Conservation (phyloP, 2,888 invertebrate species). For the Dinocampus coccinellae region DNA sequence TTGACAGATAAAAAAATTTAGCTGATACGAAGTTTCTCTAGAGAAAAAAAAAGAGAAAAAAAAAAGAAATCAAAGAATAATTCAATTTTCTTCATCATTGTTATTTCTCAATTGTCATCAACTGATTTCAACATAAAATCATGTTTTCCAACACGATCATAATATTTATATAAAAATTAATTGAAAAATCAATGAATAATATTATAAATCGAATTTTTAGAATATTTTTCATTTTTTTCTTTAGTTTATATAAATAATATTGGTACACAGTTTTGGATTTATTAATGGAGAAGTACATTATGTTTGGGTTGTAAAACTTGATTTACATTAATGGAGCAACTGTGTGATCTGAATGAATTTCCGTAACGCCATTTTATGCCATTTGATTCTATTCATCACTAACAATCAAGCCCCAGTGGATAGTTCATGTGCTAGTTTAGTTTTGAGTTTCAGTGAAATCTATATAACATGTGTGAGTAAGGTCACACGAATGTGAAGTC, state of each 20-base stretch:
- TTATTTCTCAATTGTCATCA: neutral
- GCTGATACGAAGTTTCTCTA: neutral
- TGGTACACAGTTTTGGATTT: no score
- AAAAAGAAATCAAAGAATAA: neutral
- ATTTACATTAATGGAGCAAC: slow-evolving; percentile 48
- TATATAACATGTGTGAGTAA: slow-evolving; percentile 17
- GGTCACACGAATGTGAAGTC: slow-evolving; percentile 23
- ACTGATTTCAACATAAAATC: no score
- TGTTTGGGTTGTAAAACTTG: slow-evolving; percentile 32
- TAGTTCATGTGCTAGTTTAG: slow-evolving; percentile 40
- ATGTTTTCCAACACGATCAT: no score
- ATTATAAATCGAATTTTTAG: no score
- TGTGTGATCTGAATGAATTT: slow-evolving; percentile 47
- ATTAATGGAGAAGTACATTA: neutral
- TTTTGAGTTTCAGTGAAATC: slow-evolving; percentile 45
- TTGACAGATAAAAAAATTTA: neutral
- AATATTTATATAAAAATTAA: no score
- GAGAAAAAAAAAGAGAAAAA: neutral
- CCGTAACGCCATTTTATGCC: slow-evolving; percentile 33
- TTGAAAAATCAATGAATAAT: no score
- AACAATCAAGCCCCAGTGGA: slow-evolving; percentile 49
- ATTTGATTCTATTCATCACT: slow-evolving; percentile 53
- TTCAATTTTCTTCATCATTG: neutral
- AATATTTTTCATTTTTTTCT: neutral
- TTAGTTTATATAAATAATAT: no score